Evolutionary conservation across 2,888 invertebrate genomes (phyloP).

Genomic region (Hirtodrosophila histrioides): DNA sequence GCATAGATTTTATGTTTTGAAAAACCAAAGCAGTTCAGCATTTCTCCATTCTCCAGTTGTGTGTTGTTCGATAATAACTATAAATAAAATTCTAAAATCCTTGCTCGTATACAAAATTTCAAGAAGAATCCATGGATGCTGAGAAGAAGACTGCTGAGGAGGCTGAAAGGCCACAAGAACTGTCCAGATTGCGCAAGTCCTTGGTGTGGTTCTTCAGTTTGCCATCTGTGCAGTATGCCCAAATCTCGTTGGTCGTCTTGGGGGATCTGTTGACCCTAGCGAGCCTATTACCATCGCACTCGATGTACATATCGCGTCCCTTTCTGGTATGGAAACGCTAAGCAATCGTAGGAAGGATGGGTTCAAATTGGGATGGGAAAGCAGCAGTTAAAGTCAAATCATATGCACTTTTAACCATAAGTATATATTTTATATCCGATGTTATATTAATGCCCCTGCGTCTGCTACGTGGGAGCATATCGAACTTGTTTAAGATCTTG

Average conservation of each 20-base stretch:
- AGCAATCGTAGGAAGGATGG: background rate
- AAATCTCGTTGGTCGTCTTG: conserved; percentile 43
- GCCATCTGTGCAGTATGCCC: conserved; percentile 29
- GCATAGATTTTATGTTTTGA: too few relatives aligned
- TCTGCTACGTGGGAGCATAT: conserved; percentile 45
- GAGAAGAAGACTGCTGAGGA: too few relatives aligned
- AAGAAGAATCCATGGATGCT: conserved; percentile 8
- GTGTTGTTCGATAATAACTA: conserved; percentile 5
- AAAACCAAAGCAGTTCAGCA: conserved; percentile 8
- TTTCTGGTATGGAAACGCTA: conserved; percentile 44
- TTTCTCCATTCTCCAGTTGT: conserved; percentile 9
- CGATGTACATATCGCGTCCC: conserved; percentile 43
- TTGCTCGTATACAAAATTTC: background rate
- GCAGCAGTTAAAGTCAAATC: too few relatives aligned
- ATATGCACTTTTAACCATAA: background rate
- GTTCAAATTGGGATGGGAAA: too few relatives aligned
- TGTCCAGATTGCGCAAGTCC: background rate
- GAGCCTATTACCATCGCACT: conserved; percentile 49
- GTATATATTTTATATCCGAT: conserved; percentile 1
- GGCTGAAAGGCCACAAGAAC: background rate
- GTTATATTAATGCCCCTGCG: conserved; percentile 1
- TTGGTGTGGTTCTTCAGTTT: conserved; percentile 26
- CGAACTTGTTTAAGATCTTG: conserved; percentile 39
- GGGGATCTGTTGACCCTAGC: conserved; percentile 47
- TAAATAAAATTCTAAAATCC: conserved; percentile 3